A percentile compares a stretch with the other conserved stretches of the same genome.
Conservation (phyloP, 2,888 invertebrate species). For the Ceramica pisi region DNA sequence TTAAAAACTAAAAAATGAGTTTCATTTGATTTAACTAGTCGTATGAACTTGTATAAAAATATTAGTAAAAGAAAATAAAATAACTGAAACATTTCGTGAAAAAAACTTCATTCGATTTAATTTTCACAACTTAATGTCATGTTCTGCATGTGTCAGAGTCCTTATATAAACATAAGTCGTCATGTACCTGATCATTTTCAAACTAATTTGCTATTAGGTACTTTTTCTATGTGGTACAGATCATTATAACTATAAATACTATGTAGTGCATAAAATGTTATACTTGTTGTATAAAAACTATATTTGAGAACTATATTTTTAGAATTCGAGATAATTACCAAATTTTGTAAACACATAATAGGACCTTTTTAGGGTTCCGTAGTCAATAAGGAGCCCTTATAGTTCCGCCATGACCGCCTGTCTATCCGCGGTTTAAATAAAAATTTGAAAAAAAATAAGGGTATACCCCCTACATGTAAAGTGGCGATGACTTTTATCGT, state of each 20-base stretch:
- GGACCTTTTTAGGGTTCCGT: background rate
- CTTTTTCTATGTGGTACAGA: constrained; percentile 18
- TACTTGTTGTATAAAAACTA: constrained; percentile 22
- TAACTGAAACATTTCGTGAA: background rate
- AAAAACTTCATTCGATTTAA: background rate
- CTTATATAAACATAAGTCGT: constrained; percentile 6
- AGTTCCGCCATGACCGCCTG: too few relatives aligned
- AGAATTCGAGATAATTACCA: background rate
- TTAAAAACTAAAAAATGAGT: constrained; percentile 10
- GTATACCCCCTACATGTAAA: too few relatives aligned
- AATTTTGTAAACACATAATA: too few relatives aligned
- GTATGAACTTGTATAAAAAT: background rate
- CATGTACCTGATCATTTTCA: constrained; percentile 13
- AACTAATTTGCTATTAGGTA: background rate
- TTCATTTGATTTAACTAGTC: constrained; percentile 10
- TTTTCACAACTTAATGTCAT: background rate
- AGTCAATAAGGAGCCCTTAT: too few relatives aligned
- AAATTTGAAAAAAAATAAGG: too few relatives aligned
- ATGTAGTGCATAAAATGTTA: constrained; percentile 16
- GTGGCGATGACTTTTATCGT: too few relatives aligned
- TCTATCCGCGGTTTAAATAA: too few relatives aligned
- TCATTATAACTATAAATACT: constrained; percentile 10
- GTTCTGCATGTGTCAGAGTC: background rate
- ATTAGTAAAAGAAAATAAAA: background rate
- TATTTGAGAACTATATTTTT: background rate